Evolutionary conservation across 2,113 vertebrate genomes (phyloP).

Genomic region (Sapayoa aenigma): DNA sequence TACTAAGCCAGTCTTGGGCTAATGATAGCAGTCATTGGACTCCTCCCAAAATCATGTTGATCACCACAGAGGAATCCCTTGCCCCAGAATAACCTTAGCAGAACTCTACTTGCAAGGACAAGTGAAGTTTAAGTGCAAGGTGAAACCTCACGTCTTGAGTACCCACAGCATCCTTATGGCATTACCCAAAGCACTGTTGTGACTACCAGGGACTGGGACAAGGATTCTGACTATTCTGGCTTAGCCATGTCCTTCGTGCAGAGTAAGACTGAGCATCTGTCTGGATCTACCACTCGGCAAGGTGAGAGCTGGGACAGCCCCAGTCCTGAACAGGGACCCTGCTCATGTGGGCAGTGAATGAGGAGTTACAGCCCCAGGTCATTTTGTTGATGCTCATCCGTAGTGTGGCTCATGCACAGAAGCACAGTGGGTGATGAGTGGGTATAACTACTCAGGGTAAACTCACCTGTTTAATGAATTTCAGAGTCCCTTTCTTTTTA

Average conservation of each 20-base stretch:
- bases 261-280: fast-evolving
- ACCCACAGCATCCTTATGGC: not conserved
- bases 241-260: not conserved
- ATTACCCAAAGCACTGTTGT: not conserved
- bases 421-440: not conserved
- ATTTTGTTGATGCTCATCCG: fast-evolving
- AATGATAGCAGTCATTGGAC: not conserved
- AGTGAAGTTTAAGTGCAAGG: not conserved
- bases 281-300: not conserved
- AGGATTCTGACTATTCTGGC: not conserved
- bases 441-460: not conserved
- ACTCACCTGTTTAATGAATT: not conserved
- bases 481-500: not conserved
- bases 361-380: not conserved
- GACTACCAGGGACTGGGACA: not conserved
- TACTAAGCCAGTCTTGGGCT: not conserved
- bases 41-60: not conserved
- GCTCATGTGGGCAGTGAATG: not conserved
- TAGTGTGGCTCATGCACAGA: not conserved
- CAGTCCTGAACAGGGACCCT: not conserved
- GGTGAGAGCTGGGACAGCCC: not conserved
- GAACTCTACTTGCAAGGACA: not conserved
- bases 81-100: not conserved
- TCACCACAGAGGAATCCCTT: not conserved
- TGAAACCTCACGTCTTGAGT: not conserved